Evolutionary conservation across 2,797 vertebrate genomes (phyloP), one percentile per base, ranked within the genome.

Genomic region (Nyctalus aviator): DNA sequence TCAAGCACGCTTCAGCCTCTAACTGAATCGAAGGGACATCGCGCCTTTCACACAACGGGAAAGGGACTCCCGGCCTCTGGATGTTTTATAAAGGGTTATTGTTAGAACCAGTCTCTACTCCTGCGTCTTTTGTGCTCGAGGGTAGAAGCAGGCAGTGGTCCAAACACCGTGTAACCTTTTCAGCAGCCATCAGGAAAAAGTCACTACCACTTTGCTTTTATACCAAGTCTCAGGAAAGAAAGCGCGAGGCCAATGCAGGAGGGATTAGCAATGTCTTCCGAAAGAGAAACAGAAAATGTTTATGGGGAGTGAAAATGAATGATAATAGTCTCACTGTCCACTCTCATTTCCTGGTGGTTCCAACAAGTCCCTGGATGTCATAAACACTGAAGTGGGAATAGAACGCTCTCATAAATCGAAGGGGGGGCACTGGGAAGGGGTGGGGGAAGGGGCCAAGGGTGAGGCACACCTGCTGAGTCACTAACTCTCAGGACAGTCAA

Each of bases 221-320:
- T 85, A 86, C 21, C 0, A 13, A 13, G 37, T 90, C 83, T 78
- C 50, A 59, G 76, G 91, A 88, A 69, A 90, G 95, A 95, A 72
- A 48, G 75, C 0, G 59, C 73, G 35, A 71, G 71, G 30, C 84
- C 88, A 93, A 35, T 30, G 83, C 92, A 79, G 4, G 0, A 14
- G 84, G 95, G 90, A 92, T 94, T 96, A 93, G 92, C 76, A 12
- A 72, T 46, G 88, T 86, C 97, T 93, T 84, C 90, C 69, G 57
- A 86, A 93, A 91, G 35, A 90, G 78, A 94, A 91, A 93, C 57
- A 95, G 82, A 92, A 76, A 79, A 96, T 93, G 88, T 94, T 96
- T 96, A 96, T 94, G 94, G 78, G 95, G 93, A 97, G 95, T 85
- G 95, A 97, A 95, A 94, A 95, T 93, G 90, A 95, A 94, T 48